These are phyloP conservation scores for Rhopalosiphum padi DNA, from an alignment of 1,140 invertebrate genomes.

Conservation along the genomic window DNA sequence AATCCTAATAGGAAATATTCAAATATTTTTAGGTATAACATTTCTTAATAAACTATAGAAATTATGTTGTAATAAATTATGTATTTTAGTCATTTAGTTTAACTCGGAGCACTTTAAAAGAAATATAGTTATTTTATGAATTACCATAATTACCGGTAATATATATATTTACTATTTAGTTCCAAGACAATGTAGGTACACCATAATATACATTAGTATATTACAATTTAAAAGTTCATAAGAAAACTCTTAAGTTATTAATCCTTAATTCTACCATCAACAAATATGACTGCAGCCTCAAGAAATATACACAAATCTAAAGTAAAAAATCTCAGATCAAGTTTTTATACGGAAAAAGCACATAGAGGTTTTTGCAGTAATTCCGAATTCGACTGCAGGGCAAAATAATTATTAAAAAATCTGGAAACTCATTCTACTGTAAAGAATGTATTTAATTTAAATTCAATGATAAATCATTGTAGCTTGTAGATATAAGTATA, in stretches of 20 bases:
- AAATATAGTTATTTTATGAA: background rate
- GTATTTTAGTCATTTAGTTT: background rate
- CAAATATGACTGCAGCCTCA: background rate
- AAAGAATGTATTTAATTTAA: too few species aligned
- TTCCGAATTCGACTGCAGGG: background rate
- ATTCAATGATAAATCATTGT: too few species aligned
- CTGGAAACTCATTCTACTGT: background rate
- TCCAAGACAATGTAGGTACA: background rate
- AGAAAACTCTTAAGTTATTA: background rate
- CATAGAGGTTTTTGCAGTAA: background rate
- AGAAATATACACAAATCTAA: background rate
- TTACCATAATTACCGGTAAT: background rate
- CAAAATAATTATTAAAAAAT: background rate
- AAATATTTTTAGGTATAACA: background rate
- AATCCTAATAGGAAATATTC: background rate
- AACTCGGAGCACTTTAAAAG: background rate
- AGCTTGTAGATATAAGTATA: too few species aligned
- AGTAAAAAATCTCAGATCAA: background rate
- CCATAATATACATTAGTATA: conserved; percentile 13
- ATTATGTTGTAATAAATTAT: background rate
- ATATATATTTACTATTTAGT: background rate
- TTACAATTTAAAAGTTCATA: conserved; percentile 1
- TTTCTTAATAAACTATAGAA: background rate
- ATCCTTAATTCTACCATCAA: background rate
- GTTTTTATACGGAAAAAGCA: background rate